These are phyloP conservation scores for Ochropacha duplaris DNA, from an alignment of 2,888 invertebrate genomes.

Conservation along the genomic window DNA sequence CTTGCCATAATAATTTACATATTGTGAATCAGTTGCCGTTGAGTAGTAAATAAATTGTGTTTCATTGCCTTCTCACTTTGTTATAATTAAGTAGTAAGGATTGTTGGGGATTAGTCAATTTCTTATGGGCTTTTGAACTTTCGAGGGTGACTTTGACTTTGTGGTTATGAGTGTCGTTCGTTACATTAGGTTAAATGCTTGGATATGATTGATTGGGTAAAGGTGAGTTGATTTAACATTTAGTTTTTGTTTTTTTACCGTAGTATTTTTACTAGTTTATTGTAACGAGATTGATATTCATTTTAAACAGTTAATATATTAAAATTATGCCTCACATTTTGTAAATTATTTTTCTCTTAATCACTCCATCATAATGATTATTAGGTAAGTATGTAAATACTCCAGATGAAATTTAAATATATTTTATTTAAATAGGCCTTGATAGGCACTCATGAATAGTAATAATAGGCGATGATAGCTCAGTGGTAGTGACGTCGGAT, in stretches of 20 bases:
- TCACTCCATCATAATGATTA: too few species aligned
- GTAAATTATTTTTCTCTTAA: too few species aligned
- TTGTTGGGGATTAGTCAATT: constrained; percentile 1
- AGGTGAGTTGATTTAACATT: neutral
- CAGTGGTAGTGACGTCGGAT: too few species aligned
- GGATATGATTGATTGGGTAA: neutral
- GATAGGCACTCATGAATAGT: too few species aligned
- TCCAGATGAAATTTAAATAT: too few species aligned
- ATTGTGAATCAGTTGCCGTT: constrained; percentile 64
- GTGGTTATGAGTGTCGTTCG: neutral
- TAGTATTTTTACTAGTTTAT: too few species aligned
- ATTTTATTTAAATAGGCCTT: too few species aligned
- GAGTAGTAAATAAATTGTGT: constrained; percentile 73
- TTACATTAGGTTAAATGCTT: neutral
- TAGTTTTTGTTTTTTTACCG: neutral
- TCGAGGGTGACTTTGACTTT: constrained; percentile 5
- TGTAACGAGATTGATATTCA: too few species aligned
- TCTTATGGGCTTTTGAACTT: constrained; percentile 18
- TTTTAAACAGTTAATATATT: too few species aligned
- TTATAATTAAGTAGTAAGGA: constrained; percentile 57
- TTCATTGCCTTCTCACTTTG: constrained; percentile 74
- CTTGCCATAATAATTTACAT: constrained; percentile 68
- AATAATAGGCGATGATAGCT: too few species aligned
- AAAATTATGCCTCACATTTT: too few species aligned
- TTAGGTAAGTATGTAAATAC: too few species aligned